A percentile compares a stretch with the other conserved stretches of the same genome.
Evolutionary conservation across 30 jellyfish, hydroid and myxozoan species (phyloP).

Genomic region (Cassiopea andromeda): DNA sequence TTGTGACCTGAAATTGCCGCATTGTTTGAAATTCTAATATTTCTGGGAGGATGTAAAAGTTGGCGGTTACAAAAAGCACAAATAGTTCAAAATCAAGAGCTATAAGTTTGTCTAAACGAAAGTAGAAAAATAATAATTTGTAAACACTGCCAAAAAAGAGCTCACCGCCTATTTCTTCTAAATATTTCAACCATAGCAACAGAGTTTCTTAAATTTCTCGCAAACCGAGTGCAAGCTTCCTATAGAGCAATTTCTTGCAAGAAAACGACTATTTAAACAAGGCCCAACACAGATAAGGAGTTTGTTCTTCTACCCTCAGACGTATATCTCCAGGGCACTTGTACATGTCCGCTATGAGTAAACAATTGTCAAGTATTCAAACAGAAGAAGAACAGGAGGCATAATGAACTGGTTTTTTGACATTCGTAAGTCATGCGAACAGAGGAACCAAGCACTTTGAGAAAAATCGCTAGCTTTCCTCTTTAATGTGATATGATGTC

Average conservation of each 20-base stretch:
- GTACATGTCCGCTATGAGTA: neutral
- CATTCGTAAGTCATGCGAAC: neutral
- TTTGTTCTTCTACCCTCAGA: neutral
- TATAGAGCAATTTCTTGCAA: neutral
- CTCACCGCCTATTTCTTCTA: no score
- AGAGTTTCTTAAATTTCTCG: no score
- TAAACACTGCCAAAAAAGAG: no score
- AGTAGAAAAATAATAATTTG: no score
- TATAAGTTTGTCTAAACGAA: no score
- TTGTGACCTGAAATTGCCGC: no score
- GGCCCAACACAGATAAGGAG: neutral
- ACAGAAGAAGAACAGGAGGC: neutral
- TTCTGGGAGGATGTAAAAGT: no score
- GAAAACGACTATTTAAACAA: neutral
- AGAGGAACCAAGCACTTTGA: neutral
- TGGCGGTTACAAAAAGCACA: no score
- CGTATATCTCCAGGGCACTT: neutral
- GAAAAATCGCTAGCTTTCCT: slow-evolving; percentile 35
- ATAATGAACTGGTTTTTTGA: neutral
- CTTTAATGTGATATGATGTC: slow-evolving; percentile 62
- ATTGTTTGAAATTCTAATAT: no score
- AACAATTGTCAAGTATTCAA: neutral
- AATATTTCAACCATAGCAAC: no score
- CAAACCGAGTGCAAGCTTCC: no score
- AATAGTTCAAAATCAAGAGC: no score